These are phyloP conservation scores for Disparrhopalites patrizii DNA, from an alignment of 2,888 invertebrate species.

Conservation along the genomic window DNA sequence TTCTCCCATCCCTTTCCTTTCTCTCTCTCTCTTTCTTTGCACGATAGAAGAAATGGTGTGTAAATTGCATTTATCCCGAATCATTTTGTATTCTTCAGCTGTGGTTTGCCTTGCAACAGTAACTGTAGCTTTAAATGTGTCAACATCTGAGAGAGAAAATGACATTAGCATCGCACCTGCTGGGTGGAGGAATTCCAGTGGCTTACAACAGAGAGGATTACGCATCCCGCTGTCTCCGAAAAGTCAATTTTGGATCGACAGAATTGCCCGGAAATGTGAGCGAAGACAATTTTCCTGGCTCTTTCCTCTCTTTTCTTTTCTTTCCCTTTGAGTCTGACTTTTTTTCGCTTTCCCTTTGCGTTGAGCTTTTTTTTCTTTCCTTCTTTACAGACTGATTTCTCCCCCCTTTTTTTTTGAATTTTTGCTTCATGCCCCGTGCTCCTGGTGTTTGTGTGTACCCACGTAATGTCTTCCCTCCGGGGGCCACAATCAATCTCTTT, in stretches of 20 bases:
- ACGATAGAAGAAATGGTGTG: slow-evolving; percentile 16
- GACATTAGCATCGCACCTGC: slow-evolving; percentile 16
- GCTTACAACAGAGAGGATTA: not conserved
- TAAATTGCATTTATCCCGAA: slow-evolving; percentile 21
- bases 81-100: slow-evolving; percentile 13
- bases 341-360: not conserved
- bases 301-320: slow-evolving; percentile 7
- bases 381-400: not conserved
- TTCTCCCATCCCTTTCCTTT: not conserved
- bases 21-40: not conserved
- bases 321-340: slow-evolving; percentile 9
- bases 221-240: slow-evolving; percentile 26
- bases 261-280: slow-evolving; percentile 40
- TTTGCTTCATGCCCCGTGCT: slow-evolving; percentile 1
- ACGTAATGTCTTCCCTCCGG: not conserved
- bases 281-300: slow-evolving; percentile 15
- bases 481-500: not conserved
- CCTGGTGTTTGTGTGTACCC: not conserved
- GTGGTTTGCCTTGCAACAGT: slow-evolving; percentile 10
- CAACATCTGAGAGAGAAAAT: slow-evolving; percentile 22
- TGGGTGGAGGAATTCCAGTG: slow-evolving; percentile 11
- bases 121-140: slow-evolving; percentile 15
- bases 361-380: no score
- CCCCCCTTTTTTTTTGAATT: not conserved
- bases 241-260: slow-evolving; percentile 34